A percentile compares a stretch with the other conserved stretches of the same genome.
These are phyloP conservation scores for Globodera rostochiensis DNA, from an alignment of 1,140 invertebrate genomes.

Conservation along the genomic window DNA sequence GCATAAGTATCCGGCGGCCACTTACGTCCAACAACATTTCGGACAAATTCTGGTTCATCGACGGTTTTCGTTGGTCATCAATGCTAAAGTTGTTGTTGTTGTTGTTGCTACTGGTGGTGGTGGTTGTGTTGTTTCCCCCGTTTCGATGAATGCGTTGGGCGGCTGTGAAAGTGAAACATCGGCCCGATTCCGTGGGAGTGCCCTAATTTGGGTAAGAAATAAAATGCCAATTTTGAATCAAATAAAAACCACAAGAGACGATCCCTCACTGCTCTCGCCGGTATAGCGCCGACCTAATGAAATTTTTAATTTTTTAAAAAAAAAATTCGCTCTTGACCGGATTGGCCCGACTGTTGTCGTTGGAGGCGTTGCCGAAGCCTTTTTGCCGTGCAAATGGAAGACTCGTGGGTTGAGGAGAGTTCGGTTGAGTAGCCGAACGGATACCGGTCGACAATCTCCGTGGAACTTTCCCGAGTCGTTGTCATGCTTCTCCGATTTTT, in stretches of 20 bases:
- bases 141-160: slow-evolving; percentile 48
- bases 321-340: slow-evolving; percentile 41
- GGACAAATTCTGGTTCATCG: slow-evolving; percentile 64
- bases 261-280: slow-evolving; percentile 63
- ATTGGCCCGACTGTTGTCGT: slow-evolving; percentile 63
- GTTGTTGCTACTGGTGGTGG: not conserved
- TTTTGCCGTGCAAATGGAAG: slow-evolving; percentile 63
- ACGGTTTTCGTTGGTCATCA: slow-evolving; percentile 62
- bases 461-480: slow-evolving; percentile 61
- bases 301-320: too few relatives aligned
- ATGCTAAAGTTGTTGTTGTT: slow-evolving; percentile 10
- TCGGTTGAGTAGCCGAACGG: slow-evolving; percentile 64
- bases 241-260: slow-evolving; percentile 51
- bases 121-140: not conserved
- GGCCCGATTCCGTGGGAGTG: slow-evolving; percentile 64
- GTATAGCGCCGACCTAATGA: slow-evolving; percentile 59
- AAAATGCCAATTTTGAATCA: not conserved
- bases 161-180: slow-evolving; percentile 64
- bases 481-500: slow-evolving; percentile 28
- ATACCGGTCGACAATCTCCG: slow-evolving; percentile 61
- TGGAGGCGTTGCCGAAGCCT: slow-evolving; percentile 60
- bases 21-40: slow-evolving; percentile 64
- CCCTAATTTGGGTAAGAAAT: slow-evolving; percentile 29
- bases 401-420: slow-evolving; percentile 60
- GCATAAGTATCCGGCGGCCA: slow-evolving; percentile 1